A percentile compares a stretch with the other conserved stretches of the same genome.
These are phyloP conservation scores for Bombus sibiricus DNA, from an alignment of 1,140 invertebrate genomes.

Conservation along the genomic window DNA sequence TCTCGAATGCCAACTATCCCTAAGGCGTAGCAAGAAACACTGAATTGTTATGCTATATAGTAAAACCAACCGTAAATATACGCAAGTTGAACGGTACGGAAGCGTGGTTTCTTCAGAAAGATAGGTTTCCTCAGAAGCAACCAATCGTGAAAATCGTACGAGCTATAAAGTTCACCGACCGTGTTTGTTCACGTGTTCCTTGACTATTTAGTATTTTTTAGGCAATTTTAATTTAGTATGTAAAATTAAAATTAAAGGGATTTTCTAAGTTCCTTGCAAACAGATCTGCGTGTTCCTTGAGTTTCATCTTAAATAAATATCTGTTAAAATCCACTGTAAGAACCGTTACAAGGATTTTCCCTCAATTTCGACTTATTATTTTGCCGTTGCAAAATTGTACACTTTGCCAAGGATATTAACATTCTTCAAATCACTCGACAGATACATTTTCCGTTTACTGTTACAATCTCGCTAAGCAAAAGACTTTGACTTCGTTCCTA, in stretches of 20 bases:
- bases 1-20: not conserved
- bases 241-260: not conserved
- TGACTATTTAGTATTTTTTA: not conserved
- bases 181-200: not conserved
- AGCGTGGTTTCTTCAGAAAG: not conserved
- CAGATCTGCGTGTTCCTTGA: no score
- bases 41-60: slow-evolving; percentile 19
- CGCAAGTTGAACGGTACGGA: no score
- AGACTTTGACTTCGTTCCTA: not conserved
- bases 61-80: slow-evolving; percentile 21
- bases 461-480: not conserved
- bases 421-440: not conserved
- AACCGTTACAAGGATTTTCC: not conserved
- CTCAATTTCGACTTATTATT: not conserved
- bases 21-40: not conserved
- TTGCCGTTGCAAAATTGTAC: not conserved
- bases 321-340: no score
- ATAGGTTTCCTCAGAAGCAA: no score
- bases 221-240: not conserved
- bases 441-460: not conserved
- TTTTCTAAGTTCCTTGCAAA: not conserved
- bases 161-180: no score
- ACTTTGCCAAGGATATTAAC: not conserved
- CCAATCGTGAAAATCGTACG: not conserved
- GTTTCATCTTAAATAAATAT: no score